Percentiles rank a stretch among this genome's conserved stretches.
These are phyloP conservation scores for Lycocerus yunnanus DNA, from an alignment of 2,888 invertebrate species.

Conservation along the genomic window DNA sequence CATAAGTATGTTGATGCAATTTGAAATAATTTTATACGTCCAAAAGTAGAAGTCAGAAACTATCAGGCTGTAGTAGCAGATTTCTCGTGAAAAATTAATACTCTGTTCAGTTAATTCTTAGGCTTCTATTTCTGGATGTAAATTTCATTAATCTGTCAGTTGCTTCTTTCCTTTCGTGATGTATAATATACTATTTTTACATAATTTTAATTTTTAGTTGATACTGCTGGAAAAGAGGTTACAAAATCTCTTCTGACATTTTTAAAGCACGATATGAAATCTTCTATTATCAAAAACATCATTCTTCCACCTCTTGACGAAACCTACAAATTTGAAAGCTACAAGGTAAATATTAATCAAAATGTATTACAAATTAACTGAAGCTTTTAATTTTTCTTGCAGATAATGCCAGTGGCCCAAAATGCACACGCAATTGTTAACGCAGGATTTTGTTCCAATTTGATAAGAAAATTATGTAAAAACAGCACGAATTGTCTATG, in stretches of 20 bases:
- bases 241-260: constrained; percentile 44
- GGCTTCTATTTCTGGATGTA: too few relatives aligned
- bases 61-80: too few relatives aligned
- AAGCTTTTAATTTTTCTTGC: constrained; percentile 34
- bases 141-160: too few relatives aligned
- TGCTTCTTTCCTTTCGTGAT: too few relatives aligned
- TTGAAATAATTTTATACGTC: background rate
- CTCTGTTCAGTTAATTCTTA: too few relatives aligned
- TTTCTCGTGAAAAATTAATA: too few relatives aligned
- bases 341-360: constrained; percentile 42
- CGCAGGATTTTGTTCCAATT: constrained; percentile 71
- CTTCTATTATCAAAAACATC: constrained; percentile 57
- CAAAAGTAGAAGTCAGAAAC: too few relatives aligned
- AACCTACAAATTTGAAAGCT: constrained; percentile 47
- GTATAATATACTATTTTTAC: too few relatives aligned
- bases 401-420: constrained; percentile 73
- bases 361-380: background rate
- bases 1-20: constrained; percentile 34
- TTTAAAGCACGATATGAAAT: constrained; percentile 55
- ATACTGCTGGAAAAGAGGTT: background rate
- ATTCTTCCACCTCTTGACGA: constrained; percentile 56
- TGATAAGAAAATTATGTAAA: constrained; percentile 48
- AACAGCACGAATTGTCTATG: constrained; percentile 65
- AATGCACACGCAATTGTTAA: constrained; percentile 76
- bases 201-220: background rate